Conservation (phyloP, 2,113 vertebrate species). For the Turdus rufiventris region DNA sequence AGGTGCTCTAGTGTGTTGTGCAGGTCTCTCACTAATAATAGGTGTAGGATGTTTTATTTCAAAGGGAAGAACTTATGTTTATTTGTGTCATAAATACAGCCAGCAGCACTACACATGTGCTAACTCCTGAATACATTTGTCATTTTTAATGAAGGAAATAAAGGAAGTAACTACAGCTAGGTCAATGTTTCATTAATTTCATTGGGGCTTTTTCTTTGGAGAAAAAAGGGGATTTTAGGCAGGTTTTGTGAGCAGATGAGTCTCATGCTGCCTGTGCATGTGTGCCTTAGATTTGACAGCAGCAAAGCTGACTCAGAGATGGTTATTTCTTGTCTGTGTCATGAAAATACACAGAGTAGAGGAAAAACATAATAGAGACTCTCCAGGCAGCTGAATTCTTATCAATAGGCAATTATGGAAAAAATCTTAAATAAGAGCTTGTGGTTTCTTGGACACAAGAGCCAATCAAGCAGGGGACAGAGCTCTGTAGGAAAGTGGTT, state of each 20-base stretch:
- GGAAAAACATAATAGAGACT: background rate
- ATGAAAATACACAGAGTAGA: background rate
- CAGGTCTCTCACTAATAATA: background rate
- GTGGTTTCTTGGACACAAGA: background rate
- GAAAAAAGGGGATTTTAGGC: background rate
- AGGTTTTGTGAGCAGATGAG: background rate
- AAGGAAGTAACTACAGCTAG: background rate
- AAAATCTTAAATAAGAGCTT: background rate
- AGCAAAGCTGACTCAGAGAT: background rate
- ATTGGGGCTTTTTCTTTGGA: background rate
- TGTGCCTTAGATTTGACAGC: background rate
- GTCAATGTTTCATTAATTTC: background rate
- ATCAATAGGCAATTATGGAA: background rate
- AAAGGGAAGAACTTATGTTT: background rate
- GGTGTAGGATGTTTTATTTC: background rate
- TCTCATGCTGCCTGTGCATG: background rate
- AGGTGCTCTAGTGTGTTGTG: background rate
- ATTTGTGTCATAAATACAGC: slow-evolving; percentile 20
- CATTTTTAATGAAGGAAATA: slow-evolving; percentile 46
- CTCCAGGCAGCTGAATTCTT: background rate
- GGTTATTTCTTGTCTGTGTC: background rate
- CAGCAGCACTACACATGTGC: background rate
- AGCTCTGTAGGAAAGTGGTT: background rate
- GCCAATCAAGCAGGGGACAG: background rate
- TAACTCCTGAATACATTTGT: background rate